Evolutionary conservation across 2,113 vertebrate species (phyloP), one percentile per base, ranked within the genome.

Genomic region (Triplophysa dalaica): DNA sequence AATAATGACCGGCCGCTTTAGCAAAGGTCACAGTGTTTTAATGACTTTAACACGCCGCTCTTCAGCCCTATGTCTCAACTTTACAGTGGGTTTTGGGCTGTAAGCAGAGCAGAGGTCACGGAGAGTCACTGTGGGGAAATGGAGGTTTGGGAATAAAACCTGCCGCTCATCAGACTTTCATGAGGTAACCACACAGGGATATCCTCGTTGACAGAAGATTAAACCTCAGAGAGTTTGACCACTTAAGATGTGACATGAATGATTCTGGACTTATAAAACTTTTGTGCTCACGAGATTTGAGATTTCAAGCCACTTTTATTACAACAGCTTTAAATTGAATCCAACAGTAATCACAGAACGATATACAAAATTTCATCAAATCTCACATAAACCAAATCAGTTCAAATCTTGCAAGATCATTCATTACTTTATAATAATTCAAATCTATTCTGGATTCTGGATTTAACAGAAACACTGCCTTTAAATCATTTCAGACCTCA

Each of bases 11-110:
- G 77, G 16, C 50, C 82, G 72, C 58, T 83, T 78, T 68, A 77
- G 45, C 21, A 83, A 85, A 88, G 87, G 79, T 85, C 84, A 83
- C 22, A 56, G 76, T 24, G 82, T 84, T 81, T 83, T 52, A 85
- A 65, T 63, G 63, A 52, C 60, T 29, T 38, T 22, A 68, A 38
- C 60, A 29, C 66, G 33, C 29, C 13, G 11, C 7, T 58, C 33
- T 50, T 77, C 52, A 62, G 33, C 6, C 33, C 33, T 38, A 8
- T 1, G 6, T 38, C 33, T 38, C 33, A 38, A 38, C 33, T 38
- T 38, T 45, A 54, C 63, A 19, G 22, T 56, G 19, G 58, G 7
- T 26, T 70, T 19, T 77, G 12, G 66, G 33, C 52, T 60, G 1
- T 24, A 63, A 68, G 24, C 19, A 19, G 48, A 82, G 62, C 66